Conservation (phyloP, 2,888 invertebrate genomes). For the Conistra vaccinii region DNA sequence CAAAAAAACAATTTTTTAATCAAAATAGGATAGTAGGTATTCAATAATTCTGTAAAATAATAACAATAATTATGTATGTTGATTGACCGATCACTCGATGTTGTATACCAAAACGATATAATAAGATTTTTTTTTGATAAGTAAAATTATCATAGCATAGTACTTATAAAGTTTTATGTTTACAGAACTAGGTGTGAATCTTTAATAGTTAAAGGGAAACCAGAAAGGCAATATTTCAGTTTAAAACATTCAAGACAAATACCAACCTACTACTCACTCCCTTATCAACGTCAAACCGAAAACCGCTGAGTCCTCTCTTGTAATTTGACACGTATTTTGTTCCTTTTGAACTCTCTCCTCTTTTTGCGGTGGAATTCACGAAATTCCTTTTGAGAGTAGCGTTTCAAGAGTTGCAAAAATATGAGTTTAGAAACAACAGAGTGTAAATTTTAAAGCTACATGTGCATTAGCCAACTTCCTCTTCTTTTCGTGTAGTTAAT, state of each 20-base stretch:
- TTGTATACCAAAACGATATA: no score
- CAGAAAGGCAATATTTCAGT: constrained; percentile 17
- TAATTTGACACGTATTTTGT: constrained; percentile 38
- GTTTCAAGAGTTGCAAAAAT: background rate
- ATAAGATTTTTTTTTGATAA: no score
- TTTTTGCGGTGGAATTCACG: background rate
- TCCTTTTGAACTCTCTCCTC: background rate
- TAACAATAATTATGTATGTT: background rate
- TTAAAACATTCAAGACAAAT: constrained; percentile 34
- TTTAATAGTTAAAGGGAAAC: background rate
- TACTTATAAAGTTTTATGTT: background rate
- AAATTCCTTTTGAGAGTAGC: background rate
- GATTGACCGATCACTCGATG: background rate
- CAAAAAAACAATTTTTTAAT: background rate
- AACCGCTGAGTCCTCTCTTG: constrained; percentile 32
- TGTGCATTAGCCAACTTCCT: background rate
- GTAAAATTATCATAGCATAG: background rate
- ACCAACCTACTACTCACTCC: background rate
- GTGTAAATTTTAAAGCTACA: background rate
- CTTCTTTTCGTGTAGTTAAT: no score
- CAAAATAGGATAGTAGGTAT: no score
- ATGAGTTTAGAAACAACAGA: no score
- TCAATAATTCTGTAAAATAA: background rate
- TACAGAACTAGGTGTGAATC: no score
- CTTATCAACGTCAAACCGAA: constrained; percentile 39